These are phyloP conservation scores for Tragulus kanchil DNA, from an alignment of 2,113 vertebrate genomes.

Conservation along the genomic window DNA sequence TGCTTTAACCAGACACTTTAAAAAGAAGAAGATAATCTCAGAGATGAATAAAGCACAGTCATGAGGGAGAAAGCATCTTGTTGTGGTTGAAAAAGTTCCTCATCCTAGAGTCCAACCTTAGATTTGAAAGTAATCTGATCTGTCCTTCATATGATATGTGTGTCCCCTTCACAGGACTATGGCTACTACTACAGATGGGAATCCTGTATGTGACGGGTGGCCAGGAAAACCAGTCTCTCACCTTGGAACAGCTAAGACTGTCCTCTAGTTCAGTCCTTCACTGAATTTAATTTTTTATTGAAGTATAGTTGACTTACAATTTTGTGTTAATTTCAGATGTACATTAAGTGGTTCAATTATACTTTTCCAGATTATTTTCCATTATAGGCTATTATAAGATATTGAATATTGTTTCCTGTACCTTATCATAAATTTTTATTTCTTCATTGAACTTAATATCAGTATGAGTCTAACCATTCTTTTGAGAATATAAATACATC, in stretches of 20 bases:
- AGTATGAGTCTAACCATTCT: not conserved
- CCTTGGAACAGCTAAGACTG: not conserved
- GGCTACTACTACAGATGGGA: not conserved
- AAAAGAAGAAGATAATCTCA: too few relatives aligned
- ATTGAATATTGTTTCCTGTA: not conserved
- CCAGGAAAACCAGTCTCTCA: not conserved
- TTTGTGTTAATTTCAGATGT: not conserved
- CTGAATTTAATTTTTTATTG: not conserved
- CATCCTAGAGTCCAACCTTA: not conserved
- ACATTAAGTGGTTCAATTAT: not conserved
- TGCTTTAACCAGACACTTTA: not conserved
- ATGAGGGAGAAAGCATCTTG: not conserved
- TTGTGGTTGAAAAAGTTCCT: not conserved
- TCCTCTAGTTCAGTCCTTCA: constrained; percentile 11
- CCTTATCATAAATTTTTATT: too few relatives aligned
- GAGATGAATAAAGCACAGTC: not conserved
- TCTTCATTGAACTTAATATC: not conserved
- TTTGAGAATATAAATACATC: not conserved
- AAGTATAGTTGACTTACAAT: not conserved
- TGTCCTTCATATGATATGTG: not conserved
- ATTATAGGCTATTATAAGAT: not conserved
- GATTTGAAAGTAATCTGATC: not conserved
- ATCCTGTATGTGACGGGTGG: not conserved
- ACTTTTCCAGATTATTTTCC: not conserved
- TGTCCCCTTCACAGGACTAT: not conserved